phyloP scores from a whole-genome alignment of 2,888 invertebrate genomes.

The Exephanes ischioxanthus region DNA sequence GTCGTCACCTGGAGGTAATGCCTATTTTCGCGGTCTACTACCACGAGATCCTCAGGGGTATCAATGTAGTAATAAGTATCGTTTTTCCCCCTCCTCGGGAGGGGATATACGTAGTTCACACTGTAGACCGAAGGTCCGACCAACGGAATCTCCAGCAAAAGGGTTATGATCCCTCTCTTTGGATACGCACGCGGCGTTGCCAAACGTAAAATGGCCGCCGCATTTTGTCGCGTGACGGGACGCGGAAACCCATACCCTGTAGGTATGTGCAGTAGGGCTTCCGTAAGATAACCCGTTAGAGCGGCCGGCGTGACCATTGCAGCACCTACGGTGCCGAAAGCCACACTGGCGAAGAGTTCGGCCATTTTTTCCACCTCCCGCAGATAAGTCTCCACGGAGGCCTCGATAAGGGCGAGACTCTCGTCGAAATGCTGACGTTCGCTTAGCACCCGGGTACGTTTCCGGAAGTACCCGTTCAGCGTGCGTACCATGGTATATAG shows the following conservation, averaged over 20 bases:
- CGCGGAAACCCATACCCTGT: background rate
- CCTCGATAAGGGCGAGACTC: background rate
- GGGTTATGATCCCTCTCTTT: background rate
- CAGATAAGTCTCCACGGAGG: background rate
- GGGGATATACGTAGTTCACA: background rate
- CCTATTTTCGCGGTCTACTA: no score
- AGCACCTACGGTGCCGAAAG: background rate
- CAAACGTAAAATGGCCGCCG: background rate
- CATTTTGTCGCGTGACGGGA: background rate
- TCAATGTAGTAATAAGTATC: background rate
- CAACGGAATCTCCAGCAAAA: background rate
- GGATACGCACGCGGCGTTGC: background rate
- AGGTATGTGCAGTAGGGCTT: background rate
- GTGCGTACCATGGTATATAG: no score
- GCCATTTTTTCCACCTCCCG: background rate
- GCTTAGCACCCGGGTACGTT: no score
- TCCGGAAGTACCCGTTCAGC: no score
- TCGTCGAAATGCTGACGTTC: background rate
- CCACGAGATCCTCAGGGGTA: background rate
- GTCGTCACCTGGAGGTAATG: no score
- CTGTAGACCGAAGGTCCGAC: background rate
- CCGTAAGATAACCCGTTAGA: background rate
- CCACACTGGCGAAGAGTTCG: background rate
- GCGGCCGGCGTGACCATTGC: background rate
- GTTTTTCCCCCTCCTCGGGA: background rate